phyloP scores from a whole-genome alignment of 2,797 vertebrate genomes.

The Euthynnus affinis region DNA sequence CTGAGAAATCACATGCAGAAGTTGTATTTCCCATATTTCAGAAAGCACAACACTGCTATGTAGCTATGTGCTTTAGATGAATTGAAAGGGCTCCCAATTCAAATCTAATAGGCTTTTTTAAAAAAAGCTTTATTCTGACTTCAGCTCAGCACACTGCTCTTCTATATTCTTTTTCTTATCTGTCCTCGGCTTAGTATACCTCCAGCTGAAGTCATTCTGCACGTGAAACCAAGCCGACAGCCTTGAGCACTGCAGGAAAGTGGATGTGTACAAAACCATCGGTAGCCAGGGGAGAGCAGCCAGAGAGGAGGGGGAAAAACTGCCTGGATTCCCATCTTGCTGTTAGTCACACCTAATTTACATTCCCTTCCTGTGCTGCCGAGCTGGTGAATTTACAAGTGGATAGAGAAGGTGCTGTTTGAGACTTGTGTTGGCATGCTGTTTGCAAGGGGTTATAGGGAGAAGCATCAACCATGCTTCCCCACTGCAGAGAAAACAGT shows the following conservation, averaged over 20 bases:
- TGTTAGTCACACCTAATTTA: conserved; percentile 86
- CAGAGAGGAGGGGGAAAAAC: conserved; percentile 56
- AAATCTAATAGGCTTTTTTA: conserved; percentile 30
- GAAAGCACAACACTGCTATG: conserved; percentile 1
- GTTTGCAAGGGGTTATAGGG: conserved; percentile 74
- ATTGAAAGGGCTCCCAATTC: conserved; percentile 40
- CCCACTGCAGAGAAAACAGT: conserved; percentile 70
- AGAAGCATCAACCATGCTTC: conserved; percentile 68
- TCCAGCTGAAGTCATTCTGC: conserved; percentile 75
- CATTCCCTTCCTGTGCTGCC: conserved; percentile 81
- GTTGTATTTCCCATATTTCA: conserved; percentile 43
- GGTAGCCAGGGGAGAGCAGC: conserved; percentile 71
- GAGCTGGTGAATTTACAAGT: conserved; percentile 81
- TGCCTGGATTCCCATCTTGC: conserved; percentile 78
- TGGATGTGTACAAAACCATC: conserved; percentile 80
- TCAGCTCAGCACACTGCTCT: conserved; percentile 42
- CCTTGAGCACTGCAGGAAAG: conserved; percentile 74
- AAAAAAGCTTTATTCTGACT: conserved; percentile 47
- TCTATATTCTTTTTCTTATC: conserved; percentile 63
- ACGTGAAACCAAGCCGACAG: conserved; percentile 75
- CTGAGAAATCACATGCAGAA: conserved; percentile 27
- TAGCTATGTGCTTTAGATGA: too few species aligned
- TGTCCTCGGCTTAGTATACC: conserved; percentile 59
- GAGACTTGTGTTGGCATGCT: conserved; percentile 79
- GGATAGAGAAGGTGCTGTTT: conserved; percentile 79